Conservation (phyloP, 2,113 vertebrate species). For the Grus americana region DNA sequence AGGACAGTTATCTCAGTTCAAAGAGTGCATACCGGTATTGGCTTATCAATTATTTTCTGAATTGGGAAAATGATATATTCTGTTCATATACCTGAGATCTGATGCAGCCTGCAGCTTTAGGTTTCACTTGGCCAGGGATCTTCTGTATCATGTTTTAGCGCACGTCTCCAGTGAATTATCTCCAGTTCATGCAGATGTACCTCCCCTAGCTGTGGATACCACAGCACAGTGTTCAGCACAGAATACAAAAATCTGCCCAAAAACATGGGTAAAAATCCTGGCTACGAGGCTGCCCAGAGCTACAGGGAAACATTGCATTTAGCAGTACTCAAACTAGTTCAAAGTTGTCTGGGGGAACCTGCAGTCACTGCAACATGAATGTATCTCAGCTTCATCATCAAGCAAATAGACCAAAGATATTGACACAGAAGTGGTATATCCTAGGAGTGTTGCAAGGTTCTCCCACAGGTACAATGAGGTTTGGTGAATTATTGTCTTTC, state of each 20-base stretch:
- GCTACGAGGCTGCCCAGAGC: neutral
- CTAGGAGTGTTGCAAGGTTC: neutral
- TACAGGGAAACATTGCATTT: neutral
- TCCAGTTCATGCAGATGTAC: neutral
- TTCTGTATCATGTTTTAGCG: neutral
- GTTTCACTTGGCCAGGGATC: neutral
- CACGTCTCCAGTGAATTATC: neutral
- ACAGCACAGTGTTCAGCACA: neutral
- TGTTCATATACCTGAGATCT: neutral
- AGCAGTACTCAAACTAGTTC: neutral
- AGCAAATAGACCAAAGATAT: neutral
- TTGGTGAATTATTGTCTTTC: neutral
- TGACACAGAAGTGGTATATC: neutral
- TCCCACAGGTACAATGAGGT: neutral
- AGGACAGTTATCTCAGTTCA: neutral
- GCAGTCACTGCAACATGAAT: neutral
- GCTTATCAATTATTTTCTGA: neutral
- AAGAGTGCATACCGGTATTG: neutral
- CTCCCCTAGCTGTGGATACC: fast-evolving
- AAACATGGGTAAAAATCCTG: neutral
- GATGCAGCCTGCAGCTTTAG: neutral
- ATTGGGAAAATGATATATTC: neutral
- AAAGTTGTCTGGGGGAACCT: neutral
- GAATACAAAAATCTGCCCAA: neutral
- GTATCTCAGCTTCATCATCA: neutral